Base-by-base conservation (phyloP, 2,888 invertebrate genomes). In the Cepaea hortensis region DNA sequence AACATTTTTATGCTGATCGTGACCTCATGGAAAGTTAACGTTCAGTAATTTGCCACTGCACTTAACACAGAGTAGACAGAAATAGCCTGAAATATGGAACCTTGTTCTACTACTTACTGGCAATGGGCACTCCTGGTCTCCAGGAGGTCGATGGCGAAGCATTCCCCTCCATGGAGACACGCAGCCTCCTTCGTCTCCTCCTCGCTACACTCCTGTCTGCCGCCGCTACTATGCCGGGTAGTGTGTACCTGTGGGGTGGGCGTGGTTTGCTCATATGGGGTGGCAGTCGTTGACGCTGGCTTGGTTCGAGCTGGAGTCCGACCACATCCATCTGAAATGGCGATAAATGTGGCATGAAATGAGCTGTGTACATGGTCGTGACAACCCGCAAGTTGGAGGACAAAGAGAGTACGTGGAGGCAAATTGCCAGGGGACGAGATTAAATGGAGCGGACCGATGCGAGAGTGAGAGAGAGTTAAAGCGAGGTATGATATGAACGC, bases 241-340 rank as follows among this genome's bases (percentile, higher is more conserved):
- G 84, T 76, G n/a, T 0, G 11, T 11, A 11, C 65, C 6, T n/a
- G 15, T 55, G 77, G 73, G 13, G 46, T 50, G 5, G 86, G 76
- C 11, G 85, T 86, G 23, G 87, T 88, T 46, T 50, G 79, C 55
- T 79, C 85, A 3, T 80, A 62, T 62, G 80, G 70, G 18, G 70
- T 62, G 15, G 87, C 72, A 13, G 87, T 75, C 15, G 89, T 79
- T 15, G 84, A 73, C 35, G 85, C 72, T n/a, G 88, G 88, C 77
- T 88, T 87, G 1, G 88, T 87, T 15, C 88, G 85, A 1, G 87
- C 88, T 13, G 89, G 89, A 2, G 88, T 89, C 20, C 89, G 87
- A 7, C 89, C 88, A 61, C 89, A 89, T 55, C 88, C 89, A 80
- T 89, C 89, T 89, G 87, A 5, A 7, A 81, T 50, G n/a, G 50